These are phyloP conservation scores for Corythaixoides concolor DNA, from an alignment of 2,113 vertebrate genomes.

Conservation along the genomic window DNA sequence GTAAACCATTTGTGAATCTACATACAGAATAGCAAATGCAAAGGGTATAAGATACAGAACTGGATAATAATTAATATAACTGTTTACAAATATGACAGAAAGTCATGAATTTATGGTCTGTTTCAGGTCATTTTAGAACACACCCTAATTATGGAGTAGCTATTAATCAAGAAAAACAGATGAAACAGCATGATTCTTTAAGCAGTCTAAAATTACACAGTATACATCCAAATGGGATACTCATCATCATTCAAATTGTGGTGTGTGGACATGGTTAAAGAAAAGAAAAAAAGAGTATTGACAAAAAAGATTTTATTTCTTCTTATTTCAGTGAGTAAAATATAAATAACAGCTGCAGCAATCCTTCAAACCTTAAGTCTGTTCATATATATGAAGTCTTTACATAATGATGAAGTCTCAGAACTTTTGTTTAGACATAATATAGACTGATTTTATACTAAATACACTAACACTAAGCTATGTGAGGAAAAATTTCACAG, in stretches of 20 bases:
- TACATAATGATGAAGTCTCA: neutral
- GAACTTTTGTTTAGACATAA: neutral
- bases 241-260: neutral
- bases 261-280: neutral
- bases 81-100: neutral
- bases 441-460: neutral
- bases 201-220: neutral
- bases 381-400: neutral
- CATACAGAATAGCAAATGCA: neutral
- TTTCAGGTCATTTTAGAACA: neutral
- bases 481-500: neutral
- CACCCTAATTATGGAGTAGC: neutral
- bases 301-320: neutral
- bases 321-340: neutral
- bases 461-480: neutral
- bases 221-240: neutral
- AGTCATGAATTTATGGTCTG: neutral
- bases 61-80: neutral
- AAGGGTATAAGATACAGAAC: neutral
- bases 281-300: neutral
- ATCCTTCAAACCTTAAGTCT: neutral
- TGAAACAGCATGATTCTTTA: neutral
- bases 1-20: neutral
- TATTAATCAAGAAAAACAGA: neutral
- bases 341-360: neutral